phyloP scores from a whole-genome alignment of 1,140 invertebrate genomes.

The Eurosta solidaginis region DNA sequence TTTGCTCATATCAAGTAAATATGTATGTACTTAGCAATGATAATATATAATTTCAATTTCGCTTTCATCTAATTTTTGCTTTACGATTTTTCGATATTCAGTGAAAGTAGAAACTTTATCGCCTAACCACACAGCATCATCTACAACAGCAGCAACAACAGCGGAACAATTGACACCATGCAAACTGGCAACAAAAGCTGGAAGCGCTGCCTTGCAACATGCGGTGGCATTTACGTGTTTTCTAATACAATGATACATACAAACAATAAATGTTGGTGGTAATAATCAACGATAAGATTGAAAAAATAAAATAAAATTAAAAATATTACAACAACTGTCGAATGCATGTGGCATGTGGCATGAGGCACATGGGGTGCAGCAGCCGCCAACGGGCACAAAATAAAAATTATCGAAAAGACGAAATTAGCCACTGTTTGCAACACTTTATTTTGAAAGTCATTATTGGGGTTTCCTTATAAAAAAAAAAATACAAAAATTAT shows the following conservation, averaged over 20 bases:
- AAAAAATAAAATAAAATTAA: not conserved
- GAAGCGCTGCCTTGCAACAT: not conserved
- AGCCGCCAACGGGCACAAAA: not conserved
- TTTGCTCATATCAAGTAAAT: not conserved
- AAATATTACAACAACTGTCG: not conserved
- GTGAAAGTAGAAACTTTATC: slow-evolving; percentile 22
- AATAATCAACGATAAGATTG: not conserved
- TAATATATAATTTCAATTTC: not conserved
- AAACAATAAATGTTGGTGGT: not conserved
- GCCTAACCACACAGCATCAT: slow-evolving; percentile 1
- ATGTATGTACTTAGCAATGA: not conserved
- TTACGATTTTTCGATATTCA: not conserved
- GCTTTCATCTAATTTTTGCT: not conserved
- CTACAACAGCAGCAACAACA: no score
- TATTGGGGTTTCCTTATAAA: not conserved
- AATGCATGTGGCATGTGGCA: slow-evolving; percentile 10
- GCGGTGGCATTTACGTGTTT: not conserved
- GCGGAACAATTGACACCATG: slow-evolving; percentile 1
- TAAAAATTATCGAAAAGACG: not conserved
- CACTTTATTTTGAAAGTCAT: not conserved
- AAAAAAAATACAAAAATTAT: not conserved
- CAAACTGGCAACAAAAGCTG: slow-evolving; percentile 10
- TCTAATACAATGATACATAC: not conserved
- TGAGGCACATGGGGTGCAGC: slow-evolving; percentile 12
- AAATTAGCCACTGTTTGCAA: not conserved